Percentiles rank a stretch among this genome's conserved stretches.
phyloP scores from a whole-genome alignment of 2,888 invertebrate species.

The Cylindroiulus punctatus region DNA sequence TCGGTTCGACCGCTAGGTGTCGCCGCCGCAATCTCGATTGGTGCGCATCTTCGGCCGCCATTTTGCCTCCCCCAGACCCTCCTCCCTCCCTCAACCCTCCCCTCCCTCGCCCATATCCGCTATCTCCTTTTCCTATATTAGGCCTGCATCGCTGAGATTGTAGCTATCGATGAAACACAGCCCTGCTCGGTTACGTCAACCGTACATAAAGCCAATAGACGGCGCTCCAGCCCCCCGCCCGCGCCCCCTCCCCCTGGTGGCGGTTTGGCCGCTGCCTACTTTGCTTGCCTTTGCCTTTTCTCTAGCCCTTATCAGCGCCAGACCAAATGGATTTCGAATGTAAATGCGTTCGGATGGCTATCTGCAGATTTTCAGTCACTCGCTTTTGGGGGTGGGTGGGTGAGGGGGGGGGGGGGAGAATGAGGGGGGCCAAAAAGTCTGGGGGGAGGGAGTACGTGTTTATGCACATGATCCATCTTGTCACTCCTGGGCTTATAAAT shows the following conservation, averaged over 20 bases:
- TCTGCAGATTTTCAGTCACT: slow-evolving; percentile 8
- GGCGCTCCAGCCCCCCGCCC: slow-evolving; percentile 8
- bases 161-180: slow-evolving; percentile 50
- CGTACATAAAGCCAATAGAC: slow-evolving; percentile 11
- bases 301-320: slow-evolving; percentile 20
- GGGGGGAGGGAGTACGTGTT: too few relatives aligned
- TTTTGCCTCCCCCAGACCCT: background rate
- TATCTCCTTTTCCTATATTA: background rate
- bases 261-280: slow-evolving; percentile 8
- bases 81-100: background rate
- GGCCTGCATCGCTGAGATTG: slow-evolving; percentile 48
- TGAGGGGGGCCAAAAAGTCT: too few relatives aligned
- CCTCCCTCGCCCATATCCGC: background rate
- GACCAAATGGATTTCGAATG: slow-evolving; percentile 44
- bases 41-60: slow-evolving; percentile 6
- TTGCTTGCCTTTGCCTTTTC: slow-evolving; percentile 3
- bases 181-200: slow-evolving; percentile 14
- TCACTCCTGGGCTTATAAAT: too few relatives aligned
- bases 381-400: too few relatives aligned
- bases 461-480: too few relatives aligned
- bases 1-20: slow-evolving; percentile 6
- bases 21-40: too few relatives aligned
- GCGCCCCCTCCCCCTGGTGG: background rate
- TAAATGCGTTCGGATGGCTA: slow-evolving; percentile 37
- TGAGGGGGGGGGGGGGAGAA: too few relatives aligned